phyloP scores from a whole-genome alignment of 2,888 invertebrate genomes.

The Aphidoletes aphidimyza region DNA sequence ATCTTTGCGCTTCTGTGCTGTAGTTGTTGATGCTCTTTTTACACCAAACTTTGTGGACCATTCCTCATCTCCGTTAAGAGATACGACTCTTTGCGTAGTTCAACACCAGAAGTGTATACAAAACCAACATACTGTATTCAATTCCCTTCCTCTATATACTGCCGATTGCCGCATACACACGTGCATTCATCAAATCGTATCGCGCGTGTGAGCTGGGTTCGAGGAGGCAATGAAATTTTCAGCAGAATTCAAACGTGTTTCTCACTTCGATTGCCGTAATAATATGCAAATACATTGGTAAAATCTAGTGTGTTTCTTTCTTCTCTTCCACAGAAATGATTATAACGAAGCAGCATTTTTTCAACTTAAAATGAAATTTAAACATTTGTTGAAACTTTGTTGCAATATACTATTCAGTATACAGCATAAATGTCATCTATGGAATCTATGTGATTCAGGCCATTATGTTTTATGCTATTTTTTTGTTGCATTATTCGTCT shows the following conservation, averaged over 20 bases:
- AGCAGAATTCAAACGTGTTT: background rate
- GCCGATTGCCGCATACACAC: background rate
- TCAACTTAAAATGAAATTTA: slow-evolving; percentile 43
- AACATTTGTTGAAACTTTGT: slow-evolving; percentile 21
- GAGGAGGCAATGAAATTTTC: no score
- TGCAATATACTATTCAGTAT: background rate
- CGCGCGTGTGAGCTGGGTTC: no score
- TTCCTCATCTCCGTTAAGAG: background rate
- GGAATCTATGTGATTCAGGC: background rate
- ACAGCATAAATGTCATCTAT: background rate
- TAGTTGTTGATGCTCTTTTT: no score
- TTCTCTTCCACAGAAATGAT: background rate
- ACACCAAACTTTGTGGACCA: no score
- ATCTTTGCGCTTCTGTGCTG: no score
- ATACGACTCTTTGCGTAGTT: background rate
- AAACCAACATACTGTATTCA: background rate
- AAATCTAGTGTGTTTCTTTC: no score
- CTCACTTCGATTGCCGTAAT: slow-evolving; percentile 33
- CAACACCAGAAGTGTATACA: slow-evolving; percentile 15
- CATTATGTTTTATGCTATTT: background rate
- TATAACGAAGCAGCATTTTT: background rate
- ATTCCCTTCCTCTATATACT: background rate
- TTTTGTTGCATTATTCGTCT: background rate
- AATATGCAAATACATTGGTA: background rate
- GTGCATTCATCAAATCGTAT: no score